Percentiles rank a stretch among this genome's conserved stretches.
Conservation (phyloP, 1,140 invertebrate species). For the Cyphomyrmex costatus region DNA sequence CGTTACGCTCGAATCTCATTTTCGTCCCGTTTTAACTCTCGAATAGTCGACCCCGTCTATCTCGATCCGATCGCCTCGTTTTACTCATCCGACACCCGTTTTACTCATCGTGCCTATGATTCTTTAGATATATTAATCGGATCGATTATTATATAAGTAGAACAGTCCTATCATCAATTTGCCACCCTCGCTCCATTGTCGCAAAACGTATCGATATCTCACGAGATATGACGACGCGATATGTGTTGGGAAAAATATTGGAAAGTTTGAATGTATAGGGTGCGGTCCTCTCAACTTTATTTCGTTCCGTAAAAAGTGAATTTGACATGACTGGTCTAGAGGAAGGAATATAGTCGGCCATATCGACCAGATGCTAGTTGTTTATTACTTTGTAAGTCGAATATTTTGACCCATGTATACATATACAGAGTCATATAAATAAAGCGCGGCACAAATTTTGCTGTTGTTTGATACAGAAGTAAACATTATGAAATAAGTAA, state of each 20-base stretch:
- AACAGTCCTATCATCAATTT: neutral
- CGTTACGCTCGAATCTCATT: constrained; percentile 50
- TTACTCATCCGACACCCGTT: neutral
- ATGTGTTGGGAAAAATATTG: neutral
- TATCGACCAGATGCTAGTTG: constrained; percentile 38
- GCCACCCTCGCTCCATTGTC: neutral
- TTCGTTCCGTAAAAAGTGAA: constrained; percentile 32
- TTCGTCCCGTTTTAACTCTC: constrained; percentile 13
- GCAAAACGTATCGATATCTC: neutral
- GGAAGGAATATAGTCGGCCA: constrained; percentile 17
- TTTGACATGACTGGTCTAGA: constrained; percentile 20
- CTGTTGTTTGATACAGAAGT: neutral
- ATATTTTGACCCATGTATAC: constrained; percentile 28
- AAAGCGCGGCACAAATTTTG: neutral
- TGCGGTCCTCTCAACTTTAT: constrained; percentile 18
- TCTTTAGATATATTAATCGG: neutral
- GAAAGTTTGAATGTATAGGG: neutral
- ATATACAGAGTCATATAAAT: constrained; percentile 9
- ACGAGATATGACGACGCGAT: neutral
- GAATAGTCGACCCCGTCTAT: neutral
- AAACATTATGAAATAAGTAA: neutral
- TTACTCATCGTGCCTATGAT: neutral
- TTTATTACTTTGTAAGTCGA: constrained; percentile 40
- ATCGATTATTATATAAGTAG: neutral
- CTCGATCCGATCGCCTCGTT: neutral